Base-by-base conservation (phyloP, 2,113 vertebrate genomes). In the Odocoileus hemionus region DNA sequence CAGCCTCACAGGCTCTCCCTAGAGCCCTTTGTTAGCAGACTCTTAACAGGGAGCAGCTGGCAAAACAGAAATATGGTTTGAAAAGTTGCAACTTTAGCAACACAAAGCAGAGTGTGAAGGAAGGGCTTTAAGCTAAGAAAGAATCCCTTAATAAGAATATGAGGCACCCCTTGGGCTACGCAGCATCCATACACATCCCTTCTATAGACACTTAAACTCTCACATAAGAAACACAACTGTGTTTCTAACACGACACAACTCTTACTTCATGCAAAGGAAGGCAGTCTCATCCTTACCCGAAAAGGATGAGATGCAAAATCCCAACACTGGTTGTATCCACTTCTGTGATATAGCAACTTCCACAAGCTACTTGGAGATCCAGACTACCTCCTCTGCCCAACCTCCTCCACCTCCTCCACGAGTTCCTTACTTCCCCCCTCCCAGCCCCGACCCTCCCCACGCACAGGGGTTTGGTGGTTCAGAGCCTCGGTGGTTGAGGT, bases 401-500 rank as follows among this genome's bases (percentile, higher is more conserved):
- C 39, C 45, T 26, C 84, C 11, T 1, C 33, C 47, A 45, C 45
- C 3, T 26, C 85, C 12, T 1, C 58, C 28, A n/a, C 4, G 8
- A 36, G 47, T 28, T 12, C 79, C 55, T 70, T 14, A 82, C 80
- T 45, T 7, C 21, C 64, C 11, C 1, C 2, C 1, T 33, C 13
- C 21, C 9, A 47, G 28, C 47, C 52, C 21, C 7, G 21, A 0
- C 52, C 21, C 19, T 1, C 15, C 87, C 9, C 5, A 23, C 0
- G 16, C 83, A n/a, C 70, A 55, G 47, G 57, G 7, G 30, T 10
- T 33, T 23, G 99, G 99, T 25, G 99, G 47, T 99, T 99, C 89
- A 99, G 99, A 76, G 99, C 98, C 23, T 97, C 98, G 0, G 99
- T 99, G 95, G 99, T 99, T 2, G 99, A 99, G 85, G 99, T 99